These are phyloP conservation scores for Pseudorectes ferrugineus DNA, from an alignment of 2,113 vertebrate species.

Conservation along the genomic window DNA sequence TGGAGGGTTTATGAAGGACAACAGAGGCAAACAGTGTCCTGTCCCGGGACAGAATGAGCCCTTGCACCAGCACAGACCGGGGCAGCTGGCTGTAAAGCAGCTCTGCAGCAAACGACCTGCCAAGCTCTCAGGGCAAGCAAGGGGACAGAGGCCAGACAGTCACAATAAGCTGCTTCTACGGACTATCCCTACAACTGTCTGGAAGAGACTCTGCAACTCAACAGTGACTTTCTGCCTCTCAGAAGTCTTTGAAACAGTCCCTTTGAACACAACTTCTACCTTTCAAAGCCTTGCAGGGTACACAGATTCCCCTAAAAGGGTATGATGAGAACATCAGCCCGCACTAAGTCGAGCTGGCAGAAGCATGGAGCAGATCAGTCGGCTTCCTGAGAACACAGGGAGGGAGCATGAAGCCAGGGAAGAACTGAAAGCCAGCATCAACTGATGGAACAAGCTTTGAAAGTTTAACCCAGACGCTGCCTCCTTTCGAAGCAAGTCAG, in stretches of 20 bases:
- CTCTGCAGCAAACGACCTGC: not conserved
- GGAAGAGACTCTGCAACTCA: not conserved
- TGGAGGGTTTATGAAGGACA: not conserved
- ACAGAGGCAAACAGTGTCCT: not conserved
- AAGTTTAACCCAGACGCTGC: not conserved
- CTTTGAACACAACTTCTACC: not conserved
- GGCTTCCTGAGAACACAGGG: not conserved
- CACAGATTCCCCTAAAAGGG: not conserved
- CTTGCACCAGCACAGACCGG: not conserved
- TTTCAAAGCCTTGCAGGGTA: not conserved
- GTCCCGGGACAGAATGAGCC: not conserved
- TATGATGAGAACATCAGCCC: not conserved
- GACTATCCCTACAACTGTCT: not conserved
- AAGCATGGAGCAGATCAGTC: accelerated
- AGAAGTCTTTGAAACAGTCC: not conserved
- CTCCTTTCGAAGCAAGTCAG: not conserved
- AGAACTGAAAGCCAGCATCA: not conserved
- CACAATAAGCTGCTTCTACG: not conserved
- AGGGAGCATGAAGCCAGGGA: not conserved
- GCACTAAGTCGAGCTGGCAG: not conserved
- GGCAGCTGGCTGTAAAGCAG: not conserved
- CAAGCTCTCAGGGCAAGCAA: not conserved
- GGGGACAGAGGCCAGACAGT: not conserved
- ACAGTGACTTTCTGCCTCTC: not conserved
- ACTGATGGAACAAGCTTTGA: not conserved